Evolutionary conservation across 2,888 invertebrate genomes (phyloP), one percentile per base, ranked within the genome.

Genomic region (Anaspis maculata): DNA sequence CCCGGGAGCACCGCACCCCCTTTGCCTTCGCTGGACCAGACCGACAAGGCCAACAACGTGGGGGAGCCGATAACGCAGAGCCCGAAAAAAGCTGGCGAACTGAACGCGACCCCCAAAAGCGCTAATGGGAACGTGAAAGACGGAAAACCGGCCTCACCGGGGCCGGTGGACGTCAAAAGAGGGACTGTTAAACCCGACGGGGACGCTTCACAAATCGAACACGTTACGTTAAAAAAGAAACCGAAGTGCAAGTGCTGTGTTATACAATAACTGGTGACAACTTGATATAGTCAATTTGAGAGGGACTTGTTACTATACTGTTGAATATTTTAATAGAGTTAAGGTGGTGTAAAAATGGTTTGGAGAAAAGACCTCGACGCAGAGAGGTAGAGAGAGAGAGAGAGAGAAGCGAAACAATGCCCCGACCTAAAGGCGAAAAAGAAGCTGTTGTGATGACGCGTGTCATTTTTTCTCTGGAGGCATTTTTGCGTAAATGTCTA

Each of bases 221-320:
- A 86, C 67, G 87, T 92, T 60, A 84, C 86, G 62, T 79, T 91
- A 63, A 90, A 91, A 75, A 91, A 91, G 76, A 91, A 90, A 73
- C 87, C 86, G 69, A 90, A 89, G 73, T 90, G 90, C 79, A 84
- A 87, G 68, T 91, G 91, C 75, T 92, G 92, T 75, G 86, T 86
- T 64, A 76, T 90, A 66, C 89, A 90, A 79, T 90, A 87, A 77
- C 43, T 48, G 34, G 24, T 36, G 35, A 33, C 32, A 19, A 37
- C 27, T 23, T 19, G 19, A 19, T 22, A 25, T 34, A 44, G 41
- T 35, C 42, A 41, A 42, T 44, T 5, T 19, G 9, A 19, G 5
- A 19, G 5, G 32, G 56, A 54, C 51, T 52, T 54, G 49, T 54
- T 55, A 51, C 46, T 51, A 19, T 19, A 13, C 31, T 37, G 44